Conservation (phyloP, 2,888 invertebrate species). For the Drosophila macrothrix region DNA sequence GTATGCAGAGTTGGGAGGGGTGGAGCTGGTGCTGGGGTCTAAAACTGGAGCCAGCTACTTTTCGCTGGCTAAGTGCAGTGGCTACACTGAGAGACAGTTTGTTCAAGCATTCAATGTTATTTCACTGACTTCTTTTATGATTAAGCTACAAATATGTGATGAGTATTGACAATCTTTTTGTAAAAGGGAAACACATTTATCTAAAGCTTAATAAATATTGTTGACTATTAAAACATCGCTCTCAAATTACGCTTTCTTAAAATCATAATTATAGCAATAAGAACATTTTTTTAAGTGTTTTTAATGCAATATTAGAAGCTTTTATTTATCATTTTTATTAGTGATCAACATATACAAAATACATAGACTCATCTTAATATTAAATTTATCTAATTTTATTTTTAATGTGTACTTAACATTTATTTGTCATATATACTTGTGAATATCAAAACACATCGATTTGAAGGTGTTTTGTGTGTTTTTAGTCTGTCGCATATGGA, state of each 20-base stretch:
- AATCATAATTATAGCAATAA: neutral
- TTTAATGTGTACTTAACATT: neutral
- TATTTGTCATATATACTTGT: neutral
- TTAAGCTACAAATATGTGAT: neutral
- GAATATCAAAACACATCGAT: neutral
- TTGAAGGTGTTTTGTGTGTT: neutral
- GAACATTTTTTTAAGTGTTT: neutral
- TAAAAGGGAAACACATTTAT: too few relatives aligned
- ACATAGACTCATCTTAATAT: neutral
- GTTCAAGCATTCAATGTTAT: neutral
- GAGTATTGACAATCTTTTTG: too few relatives aligned
- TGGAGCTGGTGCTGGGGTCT: neutral
- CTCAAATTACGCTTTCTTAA: neutral
- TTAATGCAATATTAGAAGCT: neutral
- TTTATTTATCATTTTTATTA: neutral
- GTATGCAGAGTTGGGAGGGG: conserved; percentile 10
- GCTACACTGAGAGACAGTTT: conserved; percentile 29
- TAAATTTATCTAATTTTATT: neutral
- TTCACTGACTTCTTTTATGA: neutral
- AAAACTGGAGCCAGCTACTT: conserved; percentile 39
- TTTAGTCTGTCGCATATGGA: neutral
- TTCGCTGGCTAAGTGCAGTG: conserved; percentile 52
- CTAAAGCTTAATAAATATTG: neutral
- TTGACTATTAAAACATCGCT: neutral
- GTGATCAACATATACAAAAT: neutral